phyloP scores from a whole-genome alignment of 2,113 vertebrate genomes.

The Lichenostomus cassidix region DNA sequence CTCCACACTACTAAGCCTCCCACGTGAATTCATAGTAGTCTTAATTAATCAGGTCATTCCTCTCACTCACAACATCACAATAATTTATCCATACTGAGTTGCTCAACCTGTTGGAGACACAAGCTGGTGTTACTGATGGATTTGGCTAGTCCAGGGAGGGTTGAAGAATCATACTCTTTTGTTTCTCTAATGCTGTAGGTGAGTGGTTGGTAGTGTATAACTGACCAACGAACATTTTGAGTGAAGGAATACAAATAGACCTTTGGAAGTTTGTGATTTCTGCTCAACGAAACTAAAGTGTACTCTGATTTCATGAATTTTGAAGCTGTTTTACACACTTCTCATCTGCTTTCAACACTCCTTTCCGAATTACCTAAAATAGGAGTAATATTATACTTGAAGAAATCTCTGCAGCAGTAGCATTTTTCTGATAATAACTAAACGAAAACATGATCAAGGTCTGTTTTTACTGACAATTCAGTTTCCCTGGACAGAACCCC shows the following conservation, averaged over 20 bases:
- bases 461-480: neutral
- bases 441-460: neutral
- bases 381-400: neutral
- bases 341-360: neutral
- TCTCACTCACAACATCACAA: neutral
- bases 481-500: neutral
- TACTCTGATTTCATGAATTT: neutral
- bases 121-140: neutral
- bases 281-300: neutral
- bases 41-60: neutral
- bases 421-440: neutral
- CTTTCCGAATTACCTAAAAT: neutral
- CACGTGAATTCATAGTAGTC: neutral
- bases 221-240: neutral
- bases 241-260: neutral
- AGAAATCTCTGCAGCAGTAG: neutral
- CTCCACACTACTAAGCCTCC: neutral
- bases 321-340: neutral
- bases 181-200: neutral
- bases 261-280: neutral
- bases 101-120: neutral
- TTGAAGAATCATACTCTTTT: accelerated
- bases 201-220: neutral
- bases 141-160: neutral
- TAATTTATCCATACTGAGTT: neutral